These are phyloP conservation scores for Macroramphosus scolopax DNA, from an alignment of 2,797 vertebrate genomes.

Conservation along the genomic window DNA sequence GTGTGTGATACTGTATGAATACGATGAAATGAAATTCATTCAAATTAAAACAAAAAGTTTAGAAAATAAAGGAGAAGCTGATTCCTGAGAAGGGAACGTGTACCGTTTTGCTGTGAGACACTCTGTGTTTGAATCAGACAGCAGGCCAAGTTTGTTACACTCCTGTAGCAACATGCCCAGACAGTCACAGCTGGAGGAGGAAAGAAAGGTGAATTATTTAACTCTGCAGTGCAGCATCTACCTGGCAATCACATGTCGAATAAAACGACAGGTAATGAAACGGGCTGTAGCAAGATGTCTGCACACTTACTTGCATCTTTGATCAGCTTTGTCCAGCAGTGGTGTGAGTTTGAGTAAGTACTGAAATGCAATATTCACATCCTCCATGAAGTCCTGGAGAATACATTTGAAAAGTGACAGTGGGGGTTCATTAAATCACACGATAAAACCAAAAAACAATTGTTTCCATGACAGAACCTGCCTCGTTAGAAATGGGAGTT, in stretches of 20 bases:
- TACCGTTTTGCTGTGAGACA: slow-evolving; percentile 90
- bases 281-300: neutral
- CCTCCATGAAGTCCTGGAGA: slow-evolving; percentile 91
- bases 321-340: slow-evolving; percentile 94
- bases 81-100: slow-evolving; percentile 10
- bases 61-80: too few relatives aligned
- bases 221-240: neutral
- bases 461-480: too few relatives aligned
- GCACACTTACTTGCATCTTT: slow-evolving; percentile 92
- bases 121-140: slow-evolving; percentile 85
- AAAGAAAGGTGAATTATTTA: neutral
- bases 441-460: too few relatives aligned
- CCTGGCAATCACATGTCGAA: neutral
- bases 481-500: neutral
- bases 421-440: too few relatives aligned
- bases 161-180: slow-evolving; percentile 91
- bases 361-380: slow-evolving; percentile 91
- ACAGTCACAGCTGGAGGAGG: slow-evolving; percentile 87
- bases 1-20: slow-evolving; percentile 22
- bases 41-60: too few relatives aligned
- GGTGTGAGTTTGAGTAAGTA: slow-evolving; percentile 93
- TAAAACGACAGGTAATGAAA: neutral
- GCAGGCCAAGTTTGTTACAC: slow-evolving; percentile 92
- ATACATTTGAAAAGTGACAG: slow-evolving; percentile 1
- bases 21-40: slow-evolving; percentile 14